phyloP scores from a whole-genome alignment of 2,888 invertebrate species.

The Oxytorus armatus region DNA sequence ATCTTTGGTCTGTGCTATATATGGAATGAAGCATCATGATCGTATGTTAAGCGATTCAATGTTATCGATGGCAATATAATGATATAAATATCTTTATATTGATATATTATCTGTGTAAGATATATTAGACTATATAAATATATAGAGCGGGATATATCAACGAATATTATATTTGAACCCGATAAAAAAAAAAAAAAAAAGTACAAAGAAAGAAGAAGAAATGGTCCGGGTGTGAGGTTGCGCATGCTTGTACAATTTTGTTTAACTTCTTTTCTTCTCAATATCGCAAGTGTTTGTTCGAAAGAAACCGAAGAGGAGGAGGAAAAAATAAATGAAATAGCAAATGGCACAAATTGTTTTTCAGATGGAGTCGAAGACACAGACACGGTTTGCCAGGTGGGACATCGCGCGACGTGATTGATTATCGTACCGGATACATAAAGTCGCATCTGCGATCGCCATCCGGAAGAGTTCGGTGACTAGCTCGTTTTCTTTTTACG shows the following conservation, averaged over 20 bases:
- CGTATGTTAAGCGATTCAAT: conserved; percentile 73
- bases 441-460: conserved; percentile 96
- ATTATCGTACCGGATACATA: conserved; percentile 95
- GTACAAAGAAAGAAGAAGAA: neutral
- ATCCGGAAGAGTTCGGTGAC: conserved; percentile 97
- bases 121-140: too few species aligned
- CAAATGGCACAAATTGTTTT: conserved; percentile 70
- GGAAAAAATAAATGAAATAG: conserved; percentile 10
- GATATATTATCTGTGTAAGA: conserved; percentile 14
- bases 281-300: conserved; percentile 39
- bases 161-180: conserved; percentile 17
- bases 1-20: conserved; percentile 67
- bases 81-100: too few species aligned
- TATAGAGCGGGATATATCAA: conserved; percentile 14
- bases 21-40: conserved; percentile 80
- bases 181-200: neutral
- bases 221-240: conserved; percentile 24
- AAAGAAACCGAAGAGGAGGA: neutral
- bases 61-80: conserved; percentile 64
- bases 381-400: conserved; percentile 86
- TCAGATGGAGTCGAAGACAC: conserved; percentile 94
- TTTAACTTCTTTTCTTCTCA: conserved; percentile 26
- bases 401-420: conserved; percentile 88
- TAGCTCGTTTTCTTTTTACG: conserved; percentile 52
- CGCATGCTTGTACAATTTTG: conserved; percentile 37